These are phyloP conservation scores for Hesperophylax magnus DNA, from an alignment of 1,140 invertebrate species.

Conservation along the genomic window DNA sequence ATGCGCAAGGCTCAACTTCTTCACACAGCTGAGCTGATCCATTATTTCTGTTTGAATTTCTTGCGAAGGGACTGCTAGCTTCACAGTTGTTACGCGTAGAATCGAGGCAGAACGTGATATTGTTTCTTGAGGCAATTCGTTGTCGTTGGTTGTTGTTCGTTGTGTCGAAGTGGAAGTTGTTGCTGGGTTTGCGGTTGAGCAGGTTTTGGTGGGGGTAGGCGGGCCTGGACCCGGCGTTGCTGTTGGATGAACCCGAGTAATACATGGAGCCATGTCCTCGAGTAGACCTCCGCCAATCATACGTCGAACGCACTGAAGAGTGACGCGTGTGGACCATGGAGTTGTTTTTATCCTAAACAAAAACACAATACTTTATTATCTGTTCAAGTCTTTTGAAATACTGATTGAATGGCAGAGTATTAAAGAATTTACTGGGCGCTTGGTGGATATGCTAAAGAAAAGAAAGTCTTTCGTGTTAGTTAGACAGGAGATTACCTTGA, in stretches of 20 bases:
- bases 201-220: constrained; percentile 6
- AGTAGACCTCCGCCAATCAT: constrained; percentile 38
- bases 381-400: no score
- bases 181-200: background rate
- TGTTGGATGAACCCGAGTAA: background rate
- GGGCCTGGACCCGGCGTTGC: background rate
- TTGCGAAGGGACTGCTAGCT: background rate
- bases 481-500: no score
- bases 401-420: no score
- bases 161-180: background rate
- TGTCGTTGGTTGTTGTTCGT: background rate
- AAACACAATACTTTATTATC: no score
- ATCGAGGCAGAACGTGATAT: constrained; percentile 29
- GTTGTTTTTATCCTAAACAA: constrained; percentile 46
- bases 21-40: background rate
- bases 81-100: background rate
- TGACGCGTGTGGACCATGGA: constrained; percentile 48
- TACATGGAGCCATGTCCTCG: background rate
- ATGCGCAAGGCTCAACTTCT: background rate
- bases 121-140: constrained; percentile 22
- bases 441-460: no score
- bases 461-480: no score
- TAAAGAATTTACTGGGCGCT: no score
- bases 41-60: background rate
- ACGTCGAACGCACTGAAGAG: constrained; percentile 43